phyloP scores from a whole-genome alignment of 2,113 vertebrate species.

The Gopherus evgoodei region DNA sequence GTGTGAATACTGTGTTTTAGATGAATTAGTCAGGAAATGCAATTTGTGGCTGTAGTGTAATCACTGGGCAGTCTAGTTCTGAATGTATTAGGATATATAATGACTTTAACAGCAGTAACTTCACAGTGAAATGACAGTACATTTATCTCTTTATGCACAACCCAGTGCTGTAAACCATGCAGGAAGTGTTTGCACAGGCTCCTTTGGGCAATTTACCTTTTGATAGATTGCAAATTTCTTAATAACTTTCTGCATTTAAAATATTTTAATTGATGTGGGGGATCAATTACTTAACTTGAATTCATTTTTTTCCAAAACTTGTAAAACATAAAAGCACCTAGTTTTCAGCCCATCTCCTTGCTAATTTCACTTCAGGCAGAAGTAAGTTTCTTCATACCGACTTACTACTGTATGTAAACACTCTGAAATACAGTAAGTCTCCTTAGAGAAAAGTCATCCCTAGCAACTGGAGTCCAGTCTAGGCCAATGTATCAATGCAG shows the following conservation, averaged over 20 bases:
- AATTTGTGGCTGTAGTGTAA: constrained; percentile 1
- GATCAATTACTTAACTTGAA: neutral
- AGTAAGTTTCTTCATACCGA: neutral
- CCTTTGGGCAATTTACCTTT: neutral
- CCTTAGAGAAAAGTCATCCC: neutral
- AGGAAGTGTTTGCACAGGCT: neutral
- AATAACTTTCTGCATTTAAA: neutral
- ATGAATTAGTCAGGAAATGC: constrained; percentile 8
- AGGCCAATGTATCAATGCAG: neutral
- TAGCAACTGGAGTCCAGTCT: neutral
- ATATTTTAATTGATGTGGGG: neutral
- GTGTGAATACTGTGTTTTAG: constrained; percentile 48
- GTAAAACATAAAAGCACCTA: neutral
- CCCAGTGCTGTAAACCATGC: neutral
- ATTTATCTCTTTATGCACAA: neutral
- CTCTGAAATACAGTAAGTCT: neutral
- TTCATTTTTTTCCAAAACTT: neutral
- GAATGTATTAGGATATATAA: neutral
- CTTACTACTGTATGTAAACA: neutral
- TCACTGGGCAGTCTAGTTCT: constrained; percentile 10
- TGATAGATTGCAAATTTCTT: neutral
- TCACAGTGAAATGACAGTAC: neutral
- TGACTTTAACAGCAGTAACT: neutral
- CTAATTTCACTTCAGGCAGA: neutral
- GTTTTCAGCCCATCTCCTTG: neutral